Conservation (phyloP, 2,113 vertebrate species). For the Epinephelus fuscoguttatus region DNA sequence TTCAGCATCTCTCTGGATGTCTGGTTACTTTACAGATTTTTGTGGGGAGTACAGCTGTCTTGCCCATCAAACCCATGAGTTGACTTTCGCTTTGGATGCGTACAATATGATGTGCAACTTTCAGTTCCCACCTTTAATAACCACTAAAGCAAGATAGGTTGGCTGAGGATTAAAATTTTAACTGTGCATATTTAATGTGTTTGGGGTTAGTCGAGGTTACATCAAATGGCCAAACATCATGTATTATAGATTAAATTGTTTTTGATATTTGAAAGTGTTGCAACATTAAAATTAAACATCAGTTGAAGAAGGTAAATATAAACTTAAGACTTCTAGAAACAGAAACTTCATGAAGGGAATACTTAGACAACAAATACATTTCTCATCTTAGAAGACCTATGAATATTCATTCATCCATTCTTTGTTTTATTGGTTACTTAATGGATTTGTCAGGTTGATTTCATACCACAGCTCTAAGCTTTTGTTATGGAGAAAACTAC, state of each 20-base stretch:
- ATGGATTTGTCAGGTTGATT: background rate
- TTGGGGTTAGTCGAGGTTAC: background rate
- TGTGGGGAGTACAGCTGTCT: background rate
- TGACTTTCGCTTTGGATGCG: background rate
- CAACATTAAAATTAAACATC: background rate
- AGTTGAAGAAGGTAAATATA: background rate
- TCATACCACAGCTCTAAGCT: background rate
- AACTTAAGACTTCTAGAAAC: background rate
- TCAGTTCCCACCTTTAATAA: background rate
- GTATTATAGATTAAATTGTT: background rate
- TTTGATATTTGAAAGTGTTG: background rate
- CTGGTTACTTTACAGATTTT: conserved; percentile 1
- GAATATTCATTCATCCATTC: background rate
- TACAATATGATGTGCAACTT: background rate
- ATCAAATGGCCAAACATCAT: background rate
- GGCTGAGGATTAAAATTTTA: background rate
- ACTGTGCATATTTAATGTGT: background rate
- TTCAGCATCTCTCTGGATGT: conserved; percentile 12
- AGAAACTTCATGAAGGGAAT: background rate
- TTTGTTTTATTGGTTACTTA: background rate
- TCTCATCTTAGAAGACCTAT: background rate
- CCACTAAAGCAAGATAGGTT: background rate
- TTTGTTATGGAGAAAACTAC: background rate
- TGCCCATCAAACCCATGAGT: conserved; percentile 2
- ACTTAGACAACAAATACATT: background rate